phyloP scores from a whole-genome alignment of 2,888 invertebrate genomes.

The Drosophila flavopinicola region DNA sequence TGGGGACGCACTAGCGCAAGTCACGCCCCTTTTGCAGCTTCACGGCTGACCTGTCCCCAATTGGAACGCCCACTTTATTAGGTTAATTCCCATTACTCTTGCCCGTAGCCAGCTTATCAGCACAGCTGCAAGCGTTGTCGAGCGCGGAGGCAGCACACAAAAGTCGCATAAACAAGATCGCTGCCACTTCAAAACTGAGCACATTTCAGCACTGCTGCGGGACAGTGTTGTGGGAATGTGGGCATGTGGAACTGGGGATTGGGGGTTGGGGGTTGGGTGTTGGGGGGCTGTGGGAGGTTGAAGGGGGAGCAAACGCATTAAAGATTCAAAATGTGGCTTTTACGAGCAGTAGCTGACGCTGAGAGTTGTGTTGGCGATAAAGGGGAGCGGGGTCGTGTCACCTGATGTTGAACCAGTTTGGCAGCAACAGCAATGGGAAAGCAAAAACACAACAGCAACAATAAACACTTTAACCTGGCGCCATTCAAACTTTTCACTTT shows the following conservation, averaged over 20 bases:
- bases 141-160: conserved; percentile 31
- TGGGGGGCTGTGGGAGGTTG: not conserved
- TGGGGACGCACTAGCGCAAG: not conserved
- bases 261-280: too few species aligned
- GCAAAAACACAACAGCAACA: conserved; percentile 17
- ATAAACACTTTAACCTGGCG: conserved; percentile 22
- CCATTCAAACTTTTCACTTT: conserved; percentile 73
- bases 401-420: conserved; percentile 35
- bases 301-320: conserved; percentile 44
- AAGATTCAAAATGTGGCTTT: conserved; percentile 74
- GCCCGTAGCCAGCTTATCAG: conserved; percentile 22
- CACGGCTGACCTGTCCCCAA: conserved; percentile 28
- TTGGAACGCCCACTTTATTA: conserved; percentile 42
- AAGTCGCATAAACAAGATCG: conserved; percentile 75
- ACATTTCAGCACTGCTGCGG: conserved; percentile 47
- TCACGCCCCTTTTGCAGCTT: conserved; percentile 4
- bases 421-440: not conserved
- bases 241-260: too few species aligned
- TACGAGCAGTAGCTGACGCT: conserved; percentile 46
- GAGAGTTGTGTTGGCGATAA: not conserved
- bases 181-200: conserved; percentile 67
- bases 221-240: conserved; percentile 2
- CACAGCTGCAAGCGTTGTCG: conserved; percentile 12
- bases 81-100: conserved; percentile 41
- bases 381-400: conserved; percentile 4